Conservation (phyloP, 2,797 vertebrate species). For the Eidolon dupreanum region DNA sequence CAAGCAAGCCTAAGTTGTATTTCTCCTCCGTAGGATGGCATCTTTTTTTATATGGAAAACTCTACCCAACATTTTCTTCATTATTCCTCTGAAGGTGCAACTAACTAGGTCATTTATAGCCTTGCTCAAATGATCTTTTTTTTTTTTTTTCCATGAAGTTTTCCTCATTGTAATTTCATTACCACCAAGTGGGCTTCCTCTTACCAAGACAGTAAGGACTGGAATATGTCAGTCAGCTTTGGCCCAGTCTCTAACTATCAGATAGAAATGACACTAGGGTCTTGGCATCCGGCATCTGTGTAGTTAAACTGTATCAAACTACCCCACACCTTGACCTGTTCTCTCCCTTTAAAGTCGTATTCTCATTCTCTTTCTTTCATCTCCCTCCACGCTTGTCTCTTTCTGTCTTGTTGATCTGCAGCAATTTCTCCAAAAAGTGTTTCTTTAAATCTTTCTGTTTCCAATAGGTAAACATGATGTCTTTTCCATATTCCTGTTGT, state of each 20-base stretch:
- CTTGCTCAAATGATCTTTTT: not conserved
- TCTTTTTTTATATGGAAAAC: not conserved
- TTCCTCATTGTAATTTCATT: not conserved
- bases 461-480: accelerated
- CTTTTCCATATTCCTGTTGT: not conserved
- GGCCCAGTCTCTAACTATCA: not conserved
- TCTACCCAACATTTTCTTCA: not conserved
- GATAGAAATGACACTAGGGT: not conserved
- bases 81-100: not conserved
- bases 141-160: not conserved
- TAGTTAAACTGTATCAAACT: not conserved
- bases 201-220: not conserved
- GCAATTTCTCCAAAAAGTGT: not conserved
- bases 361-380: too few relatives aligned
- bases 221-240: not conserved
- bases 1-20: not conserved
- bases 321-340: not conserved
- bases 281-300: accelerated
- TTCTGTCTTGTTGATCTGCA: not conserved
- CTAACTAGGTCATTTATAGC: not conserved
- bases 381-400: not conserved
- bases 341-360: not conserved
- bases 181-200: not conserved
- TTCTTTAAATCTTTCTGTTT: not conserved
- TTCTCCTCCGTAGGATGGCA: not conserved